Evolutionary conservation across 2,113 vertebrate species (phyloP).

Genomic region (Eclectus roratus): DNA sequence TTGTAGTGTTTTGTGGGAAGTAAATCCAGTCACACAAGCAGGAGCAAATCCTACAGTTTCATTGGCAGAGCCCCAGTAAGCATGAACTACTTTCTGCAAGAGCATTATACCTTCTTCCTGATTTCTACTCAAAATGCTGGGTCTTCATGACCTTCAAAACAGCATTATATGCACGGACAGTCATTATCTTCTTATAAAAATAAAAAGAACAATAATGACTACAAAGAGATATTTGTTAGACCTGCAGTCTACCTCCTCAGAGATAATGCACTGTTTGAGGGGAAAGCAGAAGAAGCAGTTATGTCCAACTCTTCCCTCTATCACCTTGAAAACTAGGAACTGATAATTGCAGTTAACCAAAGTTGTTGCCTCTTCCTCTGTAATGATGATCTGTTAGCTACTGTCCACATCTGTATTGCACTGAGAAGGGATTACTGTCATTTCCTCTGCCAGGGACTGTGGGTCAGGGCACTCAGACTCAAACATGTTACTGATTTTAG

Average conservation of each 20-base stretch:
- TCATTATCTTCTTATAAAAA: neutral
- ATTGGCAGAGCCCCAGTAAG: neutral
- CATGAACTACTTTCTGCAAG: neutral
- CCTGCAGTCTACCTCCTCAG: neutral
- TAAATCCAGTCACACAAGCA: neutral
- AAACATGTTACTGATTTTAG: neutral
- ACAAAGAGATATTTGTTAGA: neutral
- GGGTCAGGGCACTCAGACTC: neutral
- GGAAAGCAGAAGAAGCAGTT: neutral
- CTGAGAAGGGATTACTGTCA: neutral
- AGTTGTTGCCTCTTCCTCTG: neutral
- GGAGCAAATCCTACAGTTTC: neutral
- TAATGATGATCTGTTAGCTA: neutral
- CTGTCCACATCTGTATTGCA: rapidly evolving
- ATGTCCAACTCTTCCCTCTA: neutral
- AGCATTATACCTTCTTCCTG: neutral
- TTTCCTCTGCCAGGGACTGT: neutral
- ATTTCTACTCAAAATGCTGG: neutral
- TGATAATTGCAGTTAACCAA: neutral
- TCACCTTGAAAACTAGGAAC: neutral
- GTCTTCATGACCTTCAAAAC: neutral
- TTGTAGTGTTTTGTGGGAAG: neutral
- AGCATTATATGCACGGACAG: neutral
- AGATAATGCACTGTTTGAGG: neutral
- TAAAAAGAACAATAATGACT: neutral